phyloP scores from a whole-genome alignment of 2,888 invertebrate genomes.

The Microctonus aethiopoides region DNA sequence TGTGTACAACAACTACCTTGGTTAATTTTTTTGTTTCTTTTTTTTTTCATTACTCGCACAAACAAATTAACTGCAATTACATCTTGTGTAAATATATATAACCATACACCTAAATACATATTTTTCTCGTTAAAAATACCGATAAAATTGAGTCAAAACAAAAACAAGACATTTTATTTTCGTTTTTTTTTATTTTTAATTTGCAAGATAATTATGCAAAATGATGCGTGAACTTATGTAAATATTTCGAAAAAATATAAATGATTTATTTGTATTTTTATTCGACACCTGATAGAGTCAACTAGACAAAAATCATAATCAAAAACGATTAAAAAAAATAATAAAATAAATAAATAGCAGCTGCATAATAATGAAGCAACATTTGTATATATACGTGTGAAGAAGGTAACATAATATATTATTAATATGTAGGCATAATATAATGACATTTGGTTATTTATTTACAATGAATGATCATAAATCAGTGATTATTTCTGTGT shows the following conservation, averaged over 20 bases:
- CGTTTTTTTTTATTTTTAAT: not conserved
- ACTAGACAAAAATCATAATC: conserved; percentile 11
- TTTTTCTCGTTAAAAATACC: not conserved
- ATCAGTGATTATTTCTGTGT: conserved; percentile 46
- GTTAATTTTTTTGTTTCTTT: not conserved
- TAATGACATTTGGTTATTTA: conserved; percentile 36
- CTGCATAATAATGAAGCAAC: not conserved
- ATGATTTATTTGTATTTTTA: conserved; percentile 9
- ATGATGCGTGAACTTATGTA: conserved; percentile 21
- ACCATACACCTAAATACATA: not conserved
- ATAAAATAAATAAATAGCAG: not conserved
- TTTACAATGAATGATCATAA: conserved; percentile 46
- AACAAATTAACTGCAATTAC: conserved; percentile 28
- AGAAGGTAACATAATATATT: not conserved
- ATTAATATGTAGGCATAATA: conserved; percentile 3
- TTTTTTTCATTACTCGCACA: not conserved
- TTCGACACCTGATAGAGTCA: conserved; percentile 22
- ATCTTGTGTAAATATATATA: not conserved
- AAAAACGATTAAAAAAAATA: not conserved
- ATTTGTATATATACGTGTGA: conserved; percentile 2
- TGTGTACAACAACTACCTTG: not conserved
- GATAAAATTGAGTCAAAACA: not conserved
- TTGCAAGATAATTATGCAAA: not conserved
- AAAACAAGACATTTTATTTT: too few relatives aligned
- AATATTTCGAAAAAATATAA: not conserved